Conservation (phyloP, 2,888 invertebrate species). For the Hypselothyrea guttata region DNA sequence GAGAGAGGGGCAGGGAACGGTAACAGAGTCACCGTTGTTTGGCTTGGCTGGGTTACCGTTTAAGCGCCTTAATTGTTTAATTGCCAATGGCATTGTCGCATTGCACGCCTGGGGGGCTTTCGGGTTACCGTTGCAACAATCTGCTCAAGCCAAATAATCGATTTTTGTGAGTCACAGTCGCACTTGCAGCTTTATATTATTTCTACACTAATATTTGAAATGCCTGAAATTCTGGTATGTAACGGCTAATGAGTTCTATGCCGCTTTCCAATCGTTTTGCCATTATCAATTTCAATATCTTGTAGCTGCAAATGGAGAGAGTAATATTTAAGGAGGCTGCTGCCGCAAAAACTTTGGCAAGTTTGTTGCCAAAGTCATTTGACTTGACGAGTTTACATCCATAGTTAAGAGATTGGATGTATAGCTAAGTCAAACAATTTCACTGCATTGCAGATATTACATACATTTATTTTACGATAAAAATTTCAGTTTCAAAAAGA, state of each 20-base stretch:
- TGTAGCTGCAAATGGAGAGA: not conserved
- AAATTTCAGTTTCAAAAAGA: too few relatives aligned
- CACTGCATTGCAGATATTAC: too few relatives aligned
- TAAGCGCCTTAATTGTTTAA: constrained; percentile 77
- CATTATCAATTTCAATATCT: constrained; percentile 30
- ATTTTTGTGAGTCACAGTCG: constrained; percentile 46
- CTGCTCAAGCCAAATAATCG: constrained; percentile 68
- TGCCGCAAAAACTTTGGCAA: constrained; percentile 5
- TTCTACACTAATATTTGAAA: constrained; percentile 39
- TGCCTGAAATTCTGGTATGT: too few relatives aligned
- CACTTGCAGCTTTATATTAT: constrained; percentile 20
- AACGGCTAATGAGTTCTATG: constrained; percentile 28
- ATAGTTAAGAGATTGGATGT: constrained; percentile 14
- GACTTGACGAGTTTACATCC: constrained; percentile 16
- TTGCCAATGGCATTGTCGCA: constrained; percentile 59
- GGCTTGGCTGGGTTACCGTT: constrained; percentile 60
- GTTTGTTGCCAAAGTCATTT: constrained; percentile 33
- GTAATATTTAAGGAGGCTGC: not conserved
- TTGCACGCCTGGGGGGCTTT: constrained; percentile 51
- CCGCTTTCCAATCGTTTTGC: constrained; percentile 51
- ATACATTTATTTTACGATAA: too few relatives aligned
- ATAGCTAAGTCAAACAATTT: too few relatives aligned
- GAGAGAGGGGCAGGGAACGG: not conserved
- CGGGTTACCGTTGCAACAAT: constrained; percentile 61
- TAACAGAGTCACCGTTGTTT: constrained; percentile 36